phyloP scores from a whole-genome alignment of 2,113 vertebrate genomes.

The Gallinago undulata region DNA sequence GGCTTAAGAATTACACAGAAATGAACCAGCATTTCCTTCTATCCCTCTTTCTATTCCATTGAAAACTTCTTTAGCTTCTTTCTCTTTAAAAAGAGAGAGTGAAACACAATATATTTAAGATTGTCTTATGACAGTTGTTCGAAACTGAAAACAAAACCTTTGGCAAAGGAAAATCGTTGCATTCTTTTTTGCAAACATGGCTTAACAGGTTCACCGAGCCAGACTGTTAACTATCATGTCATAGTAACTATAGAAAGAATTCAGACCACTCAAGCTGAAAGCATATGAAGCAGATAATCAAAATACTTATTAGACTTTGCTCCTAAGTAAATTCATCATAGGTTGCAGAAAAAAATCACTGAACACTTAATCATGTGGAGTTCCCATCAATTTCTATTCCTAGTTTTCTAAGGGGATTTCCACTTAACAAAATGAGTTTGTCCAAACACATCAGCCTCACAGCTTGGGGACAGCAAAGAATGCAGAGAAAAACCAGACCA shows the following conservation, averaged over 20 bases:
- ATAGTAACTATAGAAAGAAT: neutral
- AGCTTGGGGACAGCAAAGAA: neutral
- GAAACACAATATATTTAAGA: neutral
- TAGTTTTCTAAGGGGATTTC: neutral
- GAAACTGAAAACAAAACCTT: neutral
- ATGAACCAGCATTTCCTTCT: neutral
- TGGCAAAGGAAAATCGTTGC: neutral
- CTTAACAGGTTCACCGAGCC: neutral
- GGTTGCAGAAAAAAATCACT: neutral
- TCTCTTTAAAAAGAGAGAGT: neutral
- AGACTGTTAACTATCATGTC: neutral
- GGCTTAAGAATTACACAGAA: neutral
- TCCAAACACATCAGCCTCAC: neutral
- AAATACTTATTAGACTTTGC: neutral
- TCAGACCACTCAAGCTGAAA: neutral
- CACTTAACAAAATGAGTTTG: constrained; percentile 28
- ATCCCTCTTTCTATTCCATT: neutral
- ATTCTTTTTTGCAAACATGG: neutral
- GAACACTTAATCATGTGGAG: neutral
- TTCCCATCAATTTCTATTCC: neutral
- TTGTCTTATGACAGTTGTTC: neutral
- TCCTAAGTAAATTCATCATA: constrained; percentile 10
- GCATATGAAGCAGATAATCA: neutral
- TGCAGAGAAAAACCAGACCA: constrained; percentile 6
- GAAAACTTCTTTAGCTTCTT: neutral